Percentiles rank a stretch among this genome's conserved stretches.
Conservation (phyloP, 2,888 invertebrate genomes). For the Drosophila kanekoi region DNA sequence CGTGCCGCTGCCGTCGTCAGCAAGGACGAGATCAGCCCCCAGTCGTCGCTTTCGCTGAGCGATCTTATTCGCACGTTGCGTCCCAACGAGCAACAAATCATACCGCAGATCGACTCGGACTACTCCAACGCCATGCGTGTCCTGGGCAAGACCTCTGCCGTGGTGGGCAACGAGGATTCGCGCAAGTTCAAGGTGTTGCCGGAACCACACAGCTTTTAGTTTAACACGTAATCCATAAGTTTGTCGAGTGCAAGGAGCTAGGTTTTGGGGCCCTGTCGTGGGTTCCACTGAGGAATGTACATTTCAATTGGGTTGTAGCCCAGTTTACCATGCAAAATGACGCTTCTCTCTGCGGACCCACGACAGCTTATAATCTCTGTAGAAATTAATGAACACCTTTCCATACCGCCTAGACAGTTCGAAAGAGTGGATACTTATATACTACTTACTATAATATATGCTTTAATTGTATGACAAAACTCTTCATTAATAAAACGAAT, state of each 20-base stretch:
- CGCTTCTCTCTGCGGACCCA: slow-evolving; percentile 75
- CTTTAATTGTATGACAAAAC: slow-evolving; percentile 78
- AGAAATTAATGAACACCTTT: slow-evolving; percentile 42
- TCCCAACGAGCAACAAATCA: slow-evolving; percentile 84
- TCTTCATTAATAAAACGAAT: slow-evolving; percentile 71
- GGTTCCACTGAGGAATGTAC: slow-evolving; percentile 77
- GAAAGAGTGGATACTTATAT: slow-evolving; percentile 37
- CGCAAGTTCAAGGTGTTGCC: slow-evolving; percentile 61
- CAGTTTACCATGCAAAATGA: slow-evolving; percentile 50
- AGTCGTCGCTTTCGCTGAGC: slow-evolving; percentile 84
- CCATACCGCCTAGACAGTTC: slow-evolving; percentile 40
- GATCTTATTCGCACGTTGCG: slow-evolving; percentile 84
- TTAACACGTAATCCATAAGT: not conserved
- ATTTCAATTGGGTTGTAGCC: too few relatives aligned
- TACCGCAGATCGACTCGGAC: slow-evolving; percentile 85
- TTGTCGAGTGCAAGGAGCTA: not conserved
- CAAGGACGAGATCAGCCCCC: slow-evolving; percentile 83
- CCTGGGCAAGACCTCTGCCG: slow-evolving; percentile 82
- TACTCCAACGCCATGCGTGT: slow-evolving; percentile 85
- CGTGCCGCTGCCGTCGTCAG: slow-evolving; percentile 42
- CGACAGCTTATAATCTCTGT: slow-evolving; percentile 18
- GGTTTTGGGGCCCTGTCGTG: slow-evolving; percentile 23
- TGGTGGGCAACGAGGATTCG: slow-evolving; percentile 69
- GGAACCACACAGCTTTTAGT: slow-evolving; percentile 49
- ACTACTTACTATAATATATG: slow-evolving; percentile 59